Evolutionary conservation across 2,113 vertebrate genomes (phyloP).

Genomic region (Perca fluviatilis): DNA sequence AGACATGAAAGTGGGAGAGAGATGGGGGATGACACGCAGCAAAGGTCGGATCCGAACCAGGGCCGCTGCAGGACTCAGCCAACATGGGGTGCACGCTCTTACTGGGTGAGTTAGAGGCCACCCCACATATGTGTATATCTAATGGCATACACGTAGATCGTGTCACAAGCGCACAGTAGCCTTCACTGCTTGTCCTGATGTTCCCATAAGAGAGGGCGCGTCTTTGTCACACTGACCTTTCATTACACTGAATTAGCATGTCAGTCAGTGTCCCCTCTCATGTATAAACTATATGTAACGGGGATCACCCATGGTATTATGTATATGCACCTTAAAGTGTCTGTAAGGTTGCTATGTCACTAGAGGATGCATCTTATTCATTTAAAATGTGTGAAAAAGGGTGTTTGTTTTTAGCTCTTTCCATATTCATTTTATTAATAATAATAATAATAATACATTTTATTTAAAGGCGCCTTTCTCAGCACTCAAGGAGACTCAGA

Average conservation of each 20-base stretch:
- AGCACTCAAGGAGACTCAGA: too few relatives aligned
- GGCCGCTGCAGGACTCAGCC: too few relatives aligned
- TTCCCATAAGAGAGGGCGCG: conserved; percentile 23
- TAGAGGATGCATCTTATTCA: not conserved
- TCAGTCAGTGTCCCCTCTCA: conserved; percentile 33
- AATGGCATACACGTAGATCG: conserved; percentile 22
- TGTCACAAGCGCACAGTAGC: not conserved
- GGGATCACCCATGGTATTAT: conserved; percentile 16
- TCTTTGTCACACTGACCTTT: conserved; percentile 61
- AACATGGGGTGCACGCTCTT: too few relatives aligned
- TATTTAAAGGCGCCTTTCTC: too few relatives aligned
- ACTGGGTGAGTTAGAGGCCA: too few relatives aligned
- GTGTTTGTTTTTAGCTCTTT: not conserved
- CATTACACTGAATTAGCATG: conserved; percentile 56
- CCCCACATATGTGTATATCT: conserved; percentile 3
- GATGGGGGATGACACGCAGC: too few relatives aligned
- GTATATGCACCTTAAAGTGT: not conserved
- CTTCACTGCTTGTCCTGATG: conserved; percentile 14
- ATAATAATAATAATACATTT: too few relatives aligned
- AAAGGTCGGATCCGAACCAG: too few relatives aligned
- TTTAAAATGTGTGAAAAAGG: not conserved
- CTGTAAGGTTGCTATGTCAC: not conserved
- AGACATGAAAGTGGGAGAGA: too few relatives aligned
- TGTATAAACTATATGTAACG: not conserved
- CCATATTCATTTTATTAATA: not conserved